Conservation (phyloP, 2,888 invertebrate genomes). For the Lochmaea crataegi region DNA sequence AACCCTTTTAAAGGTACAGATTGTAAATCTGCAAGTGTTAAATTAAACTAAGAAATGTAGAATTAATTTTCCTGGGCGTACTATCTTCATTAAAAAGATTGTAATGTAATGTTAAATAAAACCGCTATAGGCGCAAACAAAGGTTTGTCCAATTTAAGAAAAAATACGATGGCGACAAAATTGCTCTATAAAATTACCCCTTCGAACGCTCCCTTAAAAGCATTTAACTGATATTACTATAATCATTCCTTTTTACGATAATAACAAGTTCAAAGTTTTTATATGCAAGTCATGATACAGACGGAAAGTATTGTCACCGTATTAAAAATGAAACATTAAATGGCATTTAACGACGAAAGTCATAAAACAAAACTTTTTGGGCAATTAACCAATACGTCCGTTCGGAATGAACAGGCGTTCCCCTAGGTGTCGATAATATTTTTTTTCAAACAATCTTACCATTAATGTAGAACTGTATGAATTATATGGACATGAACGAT, state of each 20-base stretch:
- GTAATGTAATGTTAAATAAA: not conserved
- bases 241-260: conserved; percentile 37
- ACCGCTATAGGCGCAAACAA: not conserved
- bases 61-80: too few species aligned
- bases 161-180: conserved; percentile 31
- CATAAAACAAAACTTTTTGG: conserved; percentile 41
- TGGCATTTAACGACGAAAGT: conserved; percentile 41
- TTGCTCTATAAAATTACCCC: conserved; percentile 33
- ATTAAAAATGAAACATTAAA: conserved; percentile 38
- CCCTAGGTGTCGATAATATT: conserved; percentile 19
- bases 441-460: conserved; percentile 4
- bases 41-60: too few species aligned
- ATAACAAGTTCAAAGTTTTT: conserved; percentile 36
- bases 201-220: conserved; percentile 33
- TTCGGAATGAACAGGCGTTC: not conserved
- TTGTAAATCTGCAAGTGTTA: too few species aligned
- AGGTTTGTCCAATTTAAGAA: conserved; percentile 28
- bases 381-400: conserved; percentile 40
- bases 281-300: conserved; percentile 34
- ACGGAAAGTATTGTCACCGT: conserved; percentile 34
- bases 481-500: not conserved
- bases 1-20: too few species aligned
- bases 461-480: conserved; percentile 4
- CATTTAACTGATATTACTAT: conserved; percentile 37
- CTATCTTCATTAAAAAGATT: too few species aligned